phyloP scores from a whole-genome alignment of 2,797 vertebrate genomes.

The Notolepis coatsorum region DNA sequence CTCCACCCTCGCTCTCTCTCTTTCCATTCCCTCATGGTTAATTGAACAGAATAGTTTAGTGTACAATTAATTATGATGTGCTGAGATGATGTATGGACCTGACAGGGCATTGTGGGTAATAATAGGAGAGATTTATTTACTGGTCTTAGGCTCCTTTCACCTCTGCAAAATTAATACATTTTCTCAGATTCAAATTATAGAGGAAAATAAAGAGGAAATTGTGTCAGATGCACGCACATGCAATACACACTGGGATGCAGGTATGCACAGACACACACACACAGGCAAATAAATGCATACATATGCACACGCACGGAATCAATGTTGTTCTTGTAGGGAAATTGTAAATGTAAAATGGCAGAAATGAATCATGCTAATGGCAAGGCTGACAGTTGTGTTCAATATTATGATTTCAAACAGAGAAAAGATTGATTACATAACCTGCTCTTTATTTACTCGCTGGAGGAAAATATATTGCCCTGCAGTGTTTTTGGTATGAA shows the following conservation, averaged over 20 bases:
- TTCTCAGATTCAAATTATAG: slow-evolving; percentile 85
- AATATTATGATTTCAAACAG: slow-evolving; percentile 87
- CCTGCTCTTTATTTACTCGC: slow-evolving; percentile 83
- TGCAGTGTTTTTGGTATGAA: slow-evolving; percentile 66
- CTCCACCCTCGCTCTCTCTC: slow-evolving; percentile 8
- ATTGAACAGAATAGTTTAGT: slow-evolving; percentile 85
- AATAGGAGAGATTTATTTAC: slow-evolving; percentile 86
- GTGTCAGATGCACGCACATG: slow-evolving; percentile 73
- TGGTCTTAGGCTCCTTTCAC: slow-evolving; percentile 69
- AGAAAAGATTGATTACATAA: slow-evolving; percentile 86
- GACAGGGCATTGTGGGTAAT: slow-evolving; percentile 82
- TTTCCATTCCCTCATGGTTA: slow-evolving; percentile 75
- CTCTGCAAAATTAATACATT: slow-evolving; percentile 81
- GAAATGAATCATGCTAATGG: slow-evolving; percentile 89
- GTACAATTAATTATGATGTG: slow-evolving; percentile 86
- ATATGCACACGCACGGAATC: slow-evolving; percentile 65
- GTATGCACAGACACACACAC: slow-evolving; percentile 10
- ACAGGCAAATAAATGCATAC: slow-evolving; percentile 21
- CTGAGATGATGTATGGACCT: slow-evolving; percentile 83
- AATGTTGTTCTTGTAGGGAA: slow-evolving; percentile 84
- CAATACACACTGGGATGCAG: slow-evolving; percentile 59
- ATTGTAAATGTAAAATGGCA: slow-evolving; percentile 86
- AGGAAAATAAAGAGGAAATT: slow-evolving; percentile 83
- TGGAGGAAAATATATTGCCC: slow-evolving; percentile 72
- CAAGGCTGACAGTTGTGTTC: slow-evolving; percentile 84